Evolutionary conservation across 2,113 vertebrate species (phyloP).

Genomic region (Ancistrus triradiatus): DNA sequence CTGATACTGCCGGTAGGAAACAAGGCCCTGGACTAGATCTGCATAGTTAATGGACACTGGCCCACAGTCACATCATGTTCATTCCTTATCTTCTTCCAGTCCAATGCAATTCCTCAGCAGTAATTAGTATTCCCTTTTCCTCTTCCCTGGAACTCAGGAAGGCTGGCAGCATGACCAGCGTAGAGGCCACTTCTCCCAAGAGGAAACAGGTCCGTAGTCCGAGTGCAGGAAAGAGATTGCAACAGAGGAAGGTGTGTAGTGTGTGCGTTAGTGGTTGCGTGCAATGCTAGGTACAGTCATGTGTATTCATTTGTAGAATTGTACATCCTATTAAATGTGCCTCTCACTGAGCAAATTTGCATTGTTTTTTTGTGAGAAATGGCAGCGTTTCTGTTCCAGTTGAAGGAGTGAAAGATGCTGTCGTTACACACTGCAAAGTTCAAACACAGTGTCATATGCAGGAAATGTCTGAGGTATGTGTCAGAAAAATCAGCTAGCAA

Average conservation of each 20-base stretch:
- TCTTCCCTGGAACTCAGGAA: conserved; percentile 52
- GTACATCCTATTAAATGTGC: conserved; percentile 2
- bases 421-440: not conserved
- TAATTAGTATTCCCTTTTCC: conserved; percentile 54
- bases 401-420: not conserved
- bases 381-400: not conserved
- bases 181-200: conserved; percentile 40
- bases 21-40: conserved; percentile 41
- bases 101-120: conserved; percentile 41
- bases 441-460: no score
- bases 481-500: no score
- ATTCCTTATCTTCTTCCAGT: conserved; percentile 55
- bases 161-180: conserved; percentile 44
- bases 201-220: conserved; percentile 33
- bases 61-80: conserved; percentile 51
- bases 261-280: conserved; percentile 14
- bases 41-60: conserved; percentile 44
- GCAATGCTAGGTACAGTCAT: conserved; percentile 7
- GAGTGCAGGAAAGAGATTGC: conserved; percentile 43
- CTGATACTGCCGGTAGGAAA: conserved; percentile 52
- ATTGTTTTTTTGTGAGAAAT: not conserved
- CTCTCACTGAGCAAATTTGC: not conserved
- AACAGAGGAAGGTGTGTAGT: conserved; percentile 36
- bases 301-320: not conserved
- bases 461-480: no score